phyloP scores from a whole-genome alignment of 2,113 vertebrate genomes.

The Ariopsis seemanni region DNA sequence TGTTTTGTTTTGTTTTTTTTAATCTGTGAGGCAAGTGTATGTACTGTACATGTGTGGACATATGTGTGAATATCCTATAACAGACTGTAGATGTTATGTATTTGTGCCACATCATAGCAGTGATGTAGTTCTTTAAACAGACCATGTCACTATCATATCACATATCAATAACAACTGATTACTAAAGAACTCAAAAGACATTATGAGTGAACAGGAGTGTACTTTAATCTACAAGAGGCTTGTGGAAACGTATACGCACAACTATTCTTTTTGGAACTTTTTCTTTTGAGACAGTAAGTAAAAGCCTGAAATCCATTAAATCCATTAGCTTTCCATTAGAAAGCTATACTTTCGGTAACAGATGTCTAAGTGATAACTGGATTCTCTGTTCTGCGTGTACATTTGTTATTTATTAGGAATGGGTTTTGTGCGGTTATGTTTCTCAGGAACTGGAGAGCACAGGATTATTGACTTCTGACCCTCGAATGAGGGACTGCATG shows the following conservation, averaged over 20 bases:
- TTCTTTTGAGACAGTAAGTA: neutral
- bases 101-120: neutral
- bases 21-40: neutral
- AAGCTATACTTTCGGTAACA: neutral
- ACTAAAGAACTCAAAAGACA: neutral
- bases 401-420: neutral
- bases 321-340: too few species aligned
- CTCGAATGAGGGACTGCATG: constrained; percentile 81
- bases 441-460: constrained; percentile 79
- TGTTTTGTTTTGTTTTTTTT: neutral
- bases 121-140: neutral
- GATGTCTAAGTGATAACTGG: neutral
- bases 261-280: neutral
- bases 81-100: neutral
- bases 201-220: neutral
- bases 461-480: constrained; percentile 82
- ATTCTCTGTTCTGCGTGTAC: neutral
- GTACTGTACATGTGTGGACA: neutral
- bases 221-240: neutral
- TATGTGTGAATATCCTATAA: neutral
- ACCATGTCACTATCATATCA: neutral
- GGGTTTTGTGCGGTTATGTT: neutral
- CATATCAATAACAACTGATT: neutral
- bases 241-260: neutral
- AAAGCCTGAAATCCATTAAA: neutral